A percentile compares a stretch with the other conserved stretches of the same genome.
These are phyloP conservation scores for Bucorvus abyssinicus DNA, from an alignment of 2,797 vertebrate species.

Conservation along the genomic window DNA sequence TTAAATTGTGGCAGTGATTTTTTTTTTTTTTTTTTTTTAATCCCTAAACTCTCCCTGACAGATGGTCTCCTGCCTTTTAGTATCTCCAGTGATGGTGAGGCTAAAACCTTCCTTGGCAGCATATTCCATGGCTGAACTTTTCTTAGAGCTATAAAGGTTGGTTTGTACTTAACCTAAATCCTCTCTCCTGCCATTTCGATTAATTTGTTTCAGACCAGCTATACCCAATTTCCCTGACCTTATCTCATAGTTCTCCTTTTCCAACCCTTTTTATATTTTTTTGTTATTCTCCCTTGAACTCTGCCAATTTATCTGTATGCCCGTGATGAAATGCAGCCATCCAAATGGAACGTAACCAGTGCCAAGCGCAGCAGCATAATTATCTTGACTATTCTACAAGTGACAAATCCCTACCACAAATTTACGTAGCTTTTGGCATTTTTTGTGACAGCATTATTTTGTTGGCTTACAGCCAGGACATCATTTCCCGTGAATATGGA, in stretches of 20 bases:
- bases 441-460: neutral
- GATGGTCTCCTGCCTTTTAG: slow-evolving; percentile 54
- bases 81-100: slow-evolving; percentile 19
- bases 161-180: slow-evolving; percentile 30
- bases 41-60: slow-evolving; percentile 41
- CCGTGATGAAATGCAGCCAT: slow-evolving; percentile 3
- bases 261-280: neutral
- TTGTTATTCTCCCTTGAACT: slow-evolving; percentile 11
- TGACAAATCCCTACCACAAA: neutral
- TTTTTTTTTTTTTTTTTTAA: neutral
- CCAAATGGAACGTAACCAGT: neutral
- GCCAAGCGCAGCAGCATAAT: slow-evolving; percentile 19
- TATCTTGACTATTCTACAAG: neutral
- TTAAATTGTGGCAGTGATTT: neutral
- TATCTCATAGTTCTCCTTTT: neutral
- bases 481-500: neutral
- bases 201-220: slow-evolving; percentile 34
- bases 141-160: slow-evolving; percentile 37
- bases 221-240: neutral
- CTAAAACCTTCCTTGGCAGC: slow-evolving; percentile 54
- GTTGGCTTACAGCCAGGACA: neutral
- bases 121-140: slow-evolving; percentile 38
- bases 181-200: neutral
- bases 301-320: neutral
- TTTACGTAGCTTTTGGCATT: neutral